Evolutionary conservation across 2,113 vertebrate genomes (phyloP).

Genomic region (Mungos mungo): DNA sequence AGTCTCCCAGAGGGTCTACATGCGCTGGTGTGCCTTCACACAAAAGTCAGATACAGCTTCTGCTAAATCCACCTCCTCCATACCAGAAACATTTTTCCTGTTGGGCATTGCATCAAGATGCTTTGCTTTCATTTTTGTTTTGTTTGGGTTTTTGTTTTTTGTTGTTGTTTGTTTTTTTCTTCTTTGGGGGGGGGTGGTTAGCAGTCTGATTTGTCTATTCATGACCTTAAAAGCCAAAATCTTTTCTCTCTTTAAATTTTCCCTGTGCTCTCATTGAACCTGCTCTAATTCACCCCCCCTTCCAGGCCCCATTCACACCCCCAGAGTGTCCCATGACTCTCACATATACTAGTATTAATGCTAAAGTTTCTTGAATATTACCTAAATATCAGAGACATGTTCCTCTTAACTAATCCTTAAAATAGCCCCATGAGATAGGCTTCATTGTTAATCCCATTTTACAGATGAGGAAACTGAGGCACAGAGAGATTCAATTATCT

Average conservation of each 20-base stretch:
- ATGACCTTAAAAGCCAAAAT: neutral
- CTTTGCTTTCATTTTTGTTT: neutral
- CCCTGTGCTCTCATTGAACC: neutral
- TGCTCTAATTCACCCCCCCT: neutral
- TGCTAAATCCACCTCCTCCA: neutral
- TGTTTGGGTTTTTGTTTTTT: neutral
- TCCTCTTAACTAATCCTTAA: neutral
- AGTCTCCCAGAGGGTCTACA: neutral
- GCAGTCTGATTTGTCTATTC: neutral
- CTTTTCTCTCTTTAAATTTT: neutral
- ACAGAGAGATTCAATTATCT: neutral
- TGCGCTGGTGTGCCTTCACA: accelerated
- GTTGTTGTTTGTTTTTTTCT: neutral
- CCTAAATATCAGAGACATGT: neutral
- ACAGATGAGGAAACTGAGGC: neutral
- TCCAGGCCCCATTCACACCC: neutral
- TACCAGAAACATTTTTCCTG: neutral
- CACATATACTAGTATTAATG: neutral
- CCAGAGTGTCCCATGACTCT: neutral
- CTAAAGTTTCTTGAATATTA: neutral
- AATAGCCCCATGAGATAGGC: neutral
- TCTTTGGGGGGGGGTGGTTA: neutral
- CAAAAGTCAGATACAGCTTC: neutral
- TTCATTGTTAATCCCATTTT: neutral
- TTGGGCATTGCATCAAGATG: too few relatives aligned